Percentiles rank a stretch among this genome's conserved stretches.
Conservation (phyloP, 2,797 vertebrate species). For the Chaetophractus vellerosus region DNA sequence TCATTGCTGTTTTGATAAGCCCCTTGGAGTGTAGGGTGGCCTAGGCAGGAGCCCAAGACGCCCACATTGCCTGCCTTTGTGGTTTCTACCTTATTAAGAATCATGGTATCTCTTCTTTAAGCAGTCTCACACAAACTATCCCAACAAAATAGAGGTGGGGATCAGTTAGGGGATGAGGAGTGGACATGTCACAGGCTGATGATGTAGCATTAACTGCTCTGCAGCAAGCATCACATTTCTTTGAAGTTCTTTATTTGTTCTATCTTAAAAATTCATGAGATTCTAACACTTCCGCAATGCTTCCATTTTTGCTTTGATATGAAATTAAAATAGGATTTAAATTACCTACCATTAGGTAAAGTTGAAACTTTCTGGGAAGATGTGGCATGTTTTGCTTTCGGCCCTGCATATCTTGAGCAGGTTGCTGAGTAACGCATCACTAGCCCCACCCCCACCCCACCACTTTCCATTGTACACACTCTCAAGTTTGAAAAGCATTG, state of each 20-base stretch:
- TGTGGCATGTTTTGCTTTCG: neutral
- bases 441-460: no score
- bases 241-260: constrained; percentile 66
- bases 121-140: neutral
- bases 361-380: neutral
- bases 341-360: constrained; percentile 66
- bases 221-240: neutral
- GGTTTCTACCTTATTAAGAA: neutral
- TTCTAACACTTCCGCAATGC: constrained; percentile 13
- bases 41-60: neutral
- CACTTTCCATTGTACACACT: neutral
- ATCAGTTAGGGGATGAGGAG: neutral
- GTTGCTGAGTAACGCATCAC: neutral
- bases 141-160: neutral
- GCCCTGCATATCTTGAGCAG: neutral
- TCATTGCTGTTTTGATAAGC: neutral
- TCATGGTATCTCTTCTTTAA: neutral
- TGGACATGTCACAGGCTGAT: neutral
- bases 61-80: rapidly evolving
- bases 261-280: constrained; percentile 62
- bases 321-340: constrained; percentile 67
- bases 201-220: neutral
- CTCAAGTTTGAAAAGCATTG: neutral
- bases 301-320: constrained; percentile 70
- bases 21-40: rapidly evolving